Percentiles rank a stretch among this genome's conserved stretches.
Evolutionary conservation across 2,888 invertebrate species (phyloP).

Genomic region (Alviniconcha strummeri): DNA sequence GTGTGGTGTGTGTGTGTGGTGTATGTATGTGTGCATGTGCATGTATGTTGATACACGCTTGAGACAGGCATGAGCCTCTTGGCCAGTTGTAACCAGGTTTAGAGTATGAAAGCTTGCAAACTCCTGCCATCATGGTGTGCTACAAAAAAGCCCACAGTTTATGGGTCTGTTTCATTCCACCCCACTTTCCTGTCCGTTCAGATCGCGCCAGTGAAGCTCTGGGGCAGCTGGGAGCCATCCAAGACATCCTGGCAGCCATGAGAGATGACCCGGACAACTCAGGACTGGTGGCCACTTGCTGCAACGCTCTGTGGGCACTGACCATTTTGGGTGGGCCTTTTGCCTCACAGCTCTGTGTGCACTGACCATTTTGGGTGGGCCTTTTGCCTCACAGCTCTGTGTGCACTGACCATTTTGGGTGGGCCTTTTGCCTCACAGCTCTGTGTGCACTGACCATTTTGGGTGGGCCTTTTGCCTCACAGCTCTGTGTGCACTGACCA

Average conservation of each 20-base stretch:
- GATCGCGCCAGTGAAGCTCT: conserved; percentile 41
- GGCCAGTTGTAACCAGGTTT: neutral
- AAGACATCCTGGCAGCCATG: conserved; percentile 60
- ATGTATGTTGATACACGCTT: neutral
- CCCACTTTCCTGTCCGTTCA: neutral
- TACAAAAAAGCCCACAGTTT: too few relatives aligned
- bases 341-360: too few relatives aligned
- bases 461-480: too few relatives aligned
- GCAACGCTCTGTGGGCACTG: conserved; percentile 68
- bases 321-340: conserved; percentile 55
- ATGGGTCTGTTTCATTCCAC: too few relatives aligned
- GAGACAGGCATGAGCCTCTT: too few relatives aligned
- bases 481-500: too few relatives aligned
- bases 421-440: too few relatives aligned
- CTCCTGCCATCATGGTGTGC: neutral
- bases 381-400: neutral
- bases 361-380: too few relatives aligned
- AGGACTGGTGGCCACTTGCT: conserved; percentile 59
- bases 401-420: too few relatives aligned
- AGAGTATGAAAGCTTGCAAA: neutral
- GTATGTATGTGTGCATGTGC: neutral
- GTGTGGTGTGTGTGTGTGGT: neutral
- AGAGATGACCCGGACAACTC: conserved; percentile 53
- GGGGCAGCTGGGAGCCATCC: conserved; percentile 63
- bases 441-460: too few relatives aligned